phyloP scores from a whole-genome alignment of 23 tunicate genomes.

The Styela clava region DNA sequence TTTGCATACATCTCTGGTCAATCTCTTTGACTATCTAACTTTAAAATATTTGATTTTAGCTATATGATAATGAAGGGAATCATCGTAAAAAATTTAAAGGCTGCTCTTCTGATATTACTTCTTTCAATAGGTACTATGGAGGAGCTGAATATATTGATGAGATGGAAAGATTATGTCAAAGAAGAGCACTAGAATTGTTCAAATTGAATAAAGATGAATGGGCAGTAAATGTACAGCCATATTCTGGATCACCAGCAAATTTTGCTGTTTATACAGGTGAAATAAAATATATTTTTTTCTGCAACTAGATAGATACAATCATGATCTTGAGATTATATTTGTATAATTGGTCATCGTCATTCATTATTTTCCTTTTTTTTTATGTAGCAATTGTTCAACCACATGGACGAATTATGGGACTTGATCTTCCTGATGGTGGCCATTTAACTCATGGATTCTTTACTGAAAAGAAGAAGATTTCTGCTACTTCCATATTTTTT shows the following conservation, averaged over 20 bases:
- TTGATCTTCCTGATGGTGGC: slow-evolving; percentile 99
- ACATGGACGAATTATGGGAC: slow-evolving; percentile 98
- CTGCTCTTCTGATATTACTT: too few relatives aligned
- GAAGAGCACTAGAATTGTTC: slow-evolving; percentile 80
- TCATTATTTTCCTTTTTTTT: background rate
- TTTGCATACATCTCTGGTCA: background rate
- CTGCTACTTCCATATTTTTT: slow-evolving; percentile 98
- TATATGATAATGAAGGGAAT: too few relatives aligned
- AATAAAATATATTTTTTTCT: background rate
- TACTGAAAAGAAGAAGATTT: slow-evolving; percentile 89
- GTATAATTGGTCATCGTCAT: background rate
- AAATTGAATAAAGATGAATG: slow-evolving; percentile 66
- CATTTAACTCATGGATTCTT: slow-evolving; percentile 99
- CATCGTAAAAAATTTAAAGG: too few relatives aligned
- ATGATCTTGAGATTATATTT: background rate
- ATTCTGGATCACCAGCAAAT: slow-evolving; percentile 99
- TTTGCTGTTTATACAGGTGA: slow-evolving; percentile 99
- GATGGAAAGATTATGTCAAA: slow-evolving; percentile 74
- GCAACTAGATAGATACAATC: background rate
- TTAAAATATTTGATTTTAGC: too few relatives aligned
- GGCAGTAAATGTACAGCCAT: slow-evolving; percentile 99
- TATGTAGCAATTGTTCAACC: slow-evolving; percentile 80
- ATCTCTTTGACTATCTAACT: too few relatives aligned
- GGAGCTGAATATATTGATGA: slow-evolving; percentile 95
- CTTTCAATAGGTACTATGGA: slow-evolving; percentile 76